phyloP scores from a whole-genome alignment of 2,113 vertebrate species.

The Elephantulus edwardii region DNA sequence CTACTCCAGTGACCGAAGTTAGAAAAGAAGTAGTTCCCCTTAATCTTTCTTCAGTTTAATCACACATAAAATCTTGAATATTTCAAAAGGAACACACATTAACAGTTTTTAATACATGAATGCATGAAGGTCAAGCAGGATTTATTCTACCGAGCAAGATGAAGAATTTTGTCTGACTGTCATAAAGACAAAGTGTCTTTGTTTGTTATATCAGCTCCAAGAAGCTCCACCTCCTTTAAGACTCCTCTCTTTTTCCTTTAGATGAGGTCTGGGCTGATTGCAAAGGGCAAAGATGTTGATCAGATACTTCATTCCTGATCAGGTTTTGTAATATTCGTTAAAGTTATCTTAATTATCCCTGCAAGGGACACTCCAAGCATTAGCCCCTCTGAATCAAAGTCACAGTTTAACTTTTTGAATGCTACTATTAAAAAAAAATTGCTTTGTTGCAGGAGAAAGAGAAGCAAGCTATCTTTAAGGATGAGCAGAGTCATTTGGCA shows the following conservation, averaged over 20 bases:
- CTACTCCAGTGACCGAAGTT: neutral
- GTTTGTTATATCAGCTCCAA: rapidly evolving
- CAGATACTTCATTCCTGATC: neutral
- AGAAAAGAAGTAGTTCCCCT: conserved; percentile 8
- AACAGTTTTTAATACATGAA: neutral
- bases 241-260: rapidly evolving
- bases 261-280: too few relatives aligned
- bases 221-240: neutral
- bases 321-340: neutral
- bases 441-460: neutral
- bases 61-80: neutral
- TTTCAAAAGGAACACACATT: conserved; percentile 15
- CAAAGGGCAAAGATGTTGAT: neutral
- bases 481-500: neutral
- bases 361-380: rapidly evolving
- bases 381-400: neutral
- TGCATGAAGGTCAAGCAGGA: neutral
- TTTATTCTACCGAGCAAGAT: neutral
- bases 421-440: neutral
- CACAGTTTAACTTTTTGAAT: neutral
- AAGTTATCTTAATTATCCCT: too few relatives aligned
- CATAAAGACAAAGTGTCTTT: neutral
- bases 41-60: neutral
- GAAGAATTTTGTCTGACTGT: neutral
- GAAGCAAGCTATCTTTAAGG: too few relatives aligned